Conservation (phyloP, 2,888 invertebrate species). For the Coelogynopora nodosa region DNA sequence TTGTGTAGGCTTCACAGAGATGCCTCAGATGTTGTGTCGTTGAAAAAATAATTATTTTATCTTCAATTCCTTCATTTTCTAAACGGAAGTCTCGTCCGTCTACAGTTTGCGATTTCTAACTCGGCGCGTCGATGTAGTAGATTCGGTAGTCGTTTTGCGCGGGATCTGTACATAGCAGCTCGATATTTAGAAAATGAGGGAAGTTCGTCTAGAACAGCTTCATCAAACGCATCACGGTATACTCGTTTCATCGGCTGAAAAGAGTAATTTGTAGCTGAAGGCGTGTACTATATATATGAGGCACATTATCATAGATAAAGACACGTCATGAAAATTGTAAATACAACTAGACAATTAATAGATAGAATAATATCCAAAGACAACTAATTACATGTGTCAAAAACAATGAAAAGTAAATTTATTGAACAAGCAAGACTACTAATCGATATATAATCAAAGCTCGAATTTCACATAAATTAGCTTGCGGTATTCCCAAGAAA, state of each 20-base stretch:
- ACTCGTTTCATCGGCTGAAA: background rate
- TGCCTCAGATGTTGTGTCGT: background rate
- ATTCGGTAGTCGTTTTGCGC: constrained; percentile 18
- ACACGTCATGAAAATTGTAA: too few relatives aligned
- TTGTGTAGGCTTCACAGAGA: background rate
- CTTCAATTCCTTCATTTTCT: constrained; percentile 14
- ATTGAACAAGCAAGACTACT: too few relatives aligned
- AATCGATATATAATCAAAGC: too few relatives aligned
- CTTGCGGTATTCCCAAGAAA: too few relatives aligned
- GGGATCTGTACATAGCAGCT: constrained; percentile 7
- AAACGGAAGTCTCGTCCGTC: background rate
- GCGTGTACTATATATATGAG: too few relatives aligned
- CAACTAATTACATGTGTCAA: too few relatives aligned
- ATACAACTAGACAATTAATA: too few relatives aligned
- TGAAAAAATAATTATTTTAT: constrained; percentile 1
- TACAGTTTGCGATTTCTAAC: background rate
- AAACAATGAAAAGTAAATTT: too few relatives aligned
- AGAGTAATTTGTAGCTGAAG: background rate
- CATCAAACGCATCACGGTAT: constrained; percentile 14
- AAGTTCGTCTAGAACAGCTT: constrained; percentile 6
- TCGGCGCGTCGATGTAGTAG: constrained; percentile 9
- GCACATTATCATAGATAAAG: too few relatives aligned
- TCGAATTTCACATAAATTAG: too few relatives aligned
- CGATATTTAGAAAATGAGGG: constrained; percentile 11
- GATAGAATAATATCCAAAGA: too few relatives aligned